These are phyloP conservation scores for Halichoerus grypus DNA, from an alignment of 2,113 vertebrate species.

Conservation along the genomic window DNA sequence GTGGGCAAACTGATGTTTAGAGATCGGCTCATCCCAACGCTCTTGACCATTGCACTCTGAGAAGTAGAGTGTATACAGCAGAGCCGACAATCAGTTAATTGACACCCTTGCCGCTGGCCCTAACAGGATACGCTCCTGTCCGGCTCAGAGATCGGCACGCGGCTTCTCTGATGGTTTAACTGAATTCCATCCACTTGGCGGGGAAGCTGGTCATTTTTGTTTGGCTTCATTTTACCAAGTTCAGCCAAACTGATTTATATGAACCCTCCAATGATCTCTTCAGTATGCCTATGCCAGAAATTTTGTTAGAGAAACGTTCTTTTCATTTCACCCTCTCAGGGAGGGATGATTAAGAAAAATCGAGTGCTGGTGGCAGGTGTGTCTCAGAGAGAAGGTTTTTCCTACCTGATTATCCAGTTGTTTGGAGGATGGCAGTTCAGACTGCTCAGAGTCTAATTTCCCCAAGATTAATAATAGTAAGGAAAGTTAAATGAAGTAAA, in stretches of 20 bases:
- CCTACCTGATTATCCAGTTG: conserved; percentile 64
- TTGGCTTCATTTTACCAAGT: conserved; percentile 70
- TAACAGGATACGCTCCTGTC: neutral
- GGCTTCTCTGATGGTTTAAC: conserved; percentile 28
- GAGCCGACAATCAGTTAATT: neutral
- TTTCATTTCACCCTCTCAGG: conserved; percentile 41
- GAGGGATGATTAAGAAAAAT: conserved; percentile 64
- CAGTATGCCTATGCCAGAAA: conserved; percentile 50
- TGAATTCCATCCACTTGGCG: conserved; percentile 37
- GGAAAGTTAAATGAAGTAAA: conserved; percentile 68
- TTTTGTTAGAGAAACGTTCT: conserved; percentile 65
- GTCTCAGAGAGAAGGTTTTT: conserved; percentile 49
- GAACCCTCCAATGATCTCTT: conserved; percentile 73
- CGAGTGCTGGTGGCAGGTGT: neutral
- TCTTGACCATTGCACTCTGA: neutral
- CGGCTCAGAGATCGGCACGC: neutral
- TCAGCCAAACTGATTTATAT: conserved; percentile 67
- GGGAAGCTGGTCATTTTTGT: conserved; percentile 59
- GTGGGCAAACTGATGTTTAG: neutral
- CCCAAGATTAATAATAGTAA: conserved; percentile 63
- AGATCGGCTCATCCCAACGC: neutral
- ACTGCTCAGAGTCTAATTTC: conserved; percentile 62
- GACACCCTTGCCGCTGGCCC: neutral
- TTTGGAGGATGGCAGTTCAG: conserved; percentile 54
- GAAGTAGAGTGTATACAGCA: neutral